Evolutionary conservation across 2,113 vertebrate genomes (phyloP), one percentile per base, ranked within the genome.

Genomic region (Limanda limanda): DNA sequence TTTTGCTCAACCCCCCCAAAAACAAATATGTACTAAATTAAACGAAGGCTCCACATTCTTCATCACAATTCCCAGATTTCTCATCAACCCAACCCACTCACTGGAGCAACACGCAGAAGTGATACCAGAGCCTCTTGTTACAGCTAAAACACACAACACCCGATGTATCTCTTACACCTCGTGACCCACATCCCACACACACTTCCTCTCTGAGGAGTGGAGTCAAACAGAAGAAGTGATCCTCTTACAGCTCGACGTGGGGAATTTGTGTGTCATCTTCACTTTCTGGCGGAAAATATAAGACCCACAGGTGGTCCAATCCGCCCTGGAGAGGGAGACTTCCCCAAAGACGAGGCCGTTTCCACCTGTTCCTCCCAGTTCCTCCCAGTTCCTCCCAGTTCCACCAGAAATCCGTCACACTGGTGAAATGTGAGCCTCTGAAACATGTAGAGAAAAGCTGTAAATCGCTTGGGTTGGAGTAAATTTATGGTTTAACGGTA

Each of bases 351-450:
- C 48, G 57, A 70, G 55, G 18, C 45, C 58, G 57, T 66, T 0
- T 77, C 71, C 88, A 89, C 86, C 89, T 89, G 84, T 85, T 84
- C 78, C 78, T 59, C 15, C 20, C 31, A 15, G 68, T 85, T 72
- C 75, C 75, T 27, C 25, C 20, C 31, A 15, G 68, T 85, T 72
- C 75, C 75, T 27, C 25, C 20, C 31, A 15, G 68, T 85, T 70
- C 75, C 75, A 66, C 76, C 17, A 74, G 80, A 81, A 83, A 82
- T 51, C 56, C 55, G 57, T 65, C 57, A 68, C 60, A 40, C 61
- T 64, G 72, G 61, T 61, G 72, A 17, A 63, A 59, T 21, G 45
- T 40, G 73, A 74, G 24, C 48, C 64, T 20, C 24, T 57, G 12
- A 68, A 23, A 57, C 52, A 45, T 55, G 23, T 52, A 17, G 27